These are phyloP conservation scores for Hylyphantes graminicola DNA, from an alignment of 1,140 invertebrate species.

Conservation along the genomic window DNA sequence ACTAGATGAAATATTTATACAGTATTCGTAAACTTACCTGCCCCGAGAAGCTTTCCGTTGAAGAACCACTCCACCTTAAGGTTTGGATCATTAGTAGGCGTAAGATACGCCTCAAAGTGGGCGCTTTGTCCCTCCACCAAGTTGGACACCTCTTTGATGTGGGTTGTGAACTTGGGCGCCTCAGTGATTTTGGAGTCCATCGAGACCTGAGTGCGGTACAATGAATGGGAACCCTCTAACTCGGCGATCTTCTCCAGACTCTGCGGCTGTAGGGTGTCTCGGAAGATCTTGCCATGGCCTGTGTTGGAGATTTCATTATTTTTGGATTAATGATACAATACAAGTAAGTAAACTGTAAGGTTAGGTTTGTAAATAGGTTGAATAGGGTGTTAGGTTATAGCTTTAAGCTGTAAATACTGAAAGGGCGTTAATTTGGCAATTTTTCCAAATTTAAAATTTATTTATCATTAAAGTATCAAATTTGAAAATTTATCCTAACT, in stretches of 20 bases:
- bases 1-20: neutral
- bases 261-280: constrained; percentile 93
- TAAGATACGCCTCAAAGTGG: constrained; percentile 91
- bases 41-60: constrained; percentile 82
- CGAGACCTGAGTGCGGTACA: constrained; percentile 73
- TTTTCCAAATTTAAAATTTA: no score
- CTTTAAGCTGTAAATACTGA: no score
- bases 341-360: no score
- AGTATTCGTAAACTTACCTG: constrained; percentile 69
- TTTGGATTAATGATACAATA: no score
- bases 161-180: constrained; percentile 90
- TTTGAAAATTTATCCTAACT: no score
- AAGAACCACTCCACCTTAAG: constrained; percentile 95
- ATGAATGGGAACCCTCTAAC: constrained; percentile 74
- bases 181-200: constrained; percentile 73
- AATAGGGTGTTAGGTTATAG: no score
- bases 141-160: constrained; percentile 83
- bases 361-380: no score
- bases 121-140: constrained; percentile 92
- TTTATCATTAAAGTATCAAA: no score
- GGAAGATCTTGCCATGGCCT: constrained; percentile 84
- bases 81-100: constrained; percentile 91
- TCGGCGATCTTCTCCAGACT: constrained; percentile 90
- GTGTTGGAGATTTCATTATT: constrained; percentile 13
- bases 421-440: no score